These are phyloP conservation scores for Leptoclinus maculatus DNA, from an alignment of 2,797 vertebrate species.

Conservation along the genomic window DNA sequence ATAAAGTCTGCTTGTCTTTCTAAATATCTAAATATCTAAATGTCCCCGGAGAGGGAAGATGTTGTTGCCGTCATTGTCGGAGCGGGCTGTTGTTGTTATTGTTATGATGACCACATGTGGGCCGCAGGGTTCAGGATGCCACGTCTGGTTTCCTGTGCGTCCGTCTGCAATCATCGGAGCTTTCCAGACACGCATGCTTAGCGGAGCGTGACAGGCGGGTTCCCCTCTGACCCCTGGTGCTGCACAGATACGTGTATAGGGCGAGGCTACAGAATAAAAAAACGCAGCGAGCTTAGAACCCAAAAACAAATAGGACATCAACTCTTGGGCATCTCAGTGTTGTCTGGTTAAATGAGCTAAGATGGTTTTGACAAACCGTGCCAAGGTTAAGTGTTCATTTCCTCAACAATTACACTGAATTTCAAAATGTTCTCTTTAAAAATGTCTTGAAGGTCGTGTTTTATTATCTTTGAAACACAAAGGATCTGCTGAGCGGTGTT, in stretches of 20 bases:
- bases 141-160: slow-evolving; percentile 69
- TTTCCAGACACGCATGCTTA: slow-evolving; percentile 44
- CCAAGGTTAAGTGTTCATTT: background rate
- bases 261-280: slow-evolving; percentile 12
- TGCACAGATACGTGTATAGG: background rate
- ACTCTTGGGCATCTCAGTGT: background rate
- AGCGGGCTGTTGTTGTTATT: slow-evolving; percentile 31
- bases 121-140: slow-evolving; percentile 35
- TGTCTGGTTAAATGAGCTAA: background rate
- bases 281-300: background rate
- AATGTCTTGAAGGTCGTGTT: background rate
- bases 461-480: slow-evolving; percentile 14
- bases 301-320: slow-evolving; percentile 7
- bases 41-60: background rate
- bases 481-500: background rate
- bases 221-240: slow-evolving; percentile 29
- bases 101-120: slow-evolving; percentile 44
- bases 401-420: background rate
- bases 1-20: background rate
- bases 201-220: slow-evolving; percentile 39
- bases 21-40: too few species aligned
- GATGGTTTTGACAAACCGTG: background rate
- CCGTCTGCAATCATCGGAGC: slow-evolving; percentile 32
- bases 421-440: slow-evolving; percentile 10
- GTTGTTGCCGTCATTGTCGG: background rate